Evolutionary conservation across 2,888 invertebrate genomes (phyloP).

Genomic region (Epiblema foenella): DNA sequence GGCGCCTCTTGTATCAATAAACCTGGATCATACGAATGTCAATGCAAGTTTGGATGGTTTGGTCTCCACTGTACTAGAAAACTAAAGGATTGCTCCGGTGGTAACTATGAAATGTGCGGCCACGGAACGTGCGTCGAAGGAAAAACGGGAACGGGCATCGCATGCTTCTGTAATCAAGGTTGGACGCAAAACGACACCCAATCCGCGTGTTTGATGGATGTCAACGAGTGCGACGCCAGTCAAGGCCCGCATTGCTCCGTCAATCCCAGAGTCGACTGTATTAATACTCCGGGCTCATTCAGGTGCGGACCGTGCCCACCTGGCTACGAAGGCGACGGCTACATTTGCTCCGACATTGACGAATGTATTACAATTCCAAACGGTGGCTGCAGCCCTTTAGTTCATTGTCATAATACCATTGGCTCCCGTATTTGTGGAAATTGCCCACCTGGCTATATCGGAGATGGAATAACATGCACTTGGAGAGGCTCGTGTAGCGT

Average conservation of each 20-base stretch:
- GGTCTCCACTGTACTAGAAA: conserved; percentile 93
- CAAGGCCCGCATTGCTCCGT: conserved; percentile 90
- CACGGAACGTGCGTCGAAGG: conserved; percentile 93
- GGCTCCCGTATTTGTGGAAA: conserved; percentile 94
- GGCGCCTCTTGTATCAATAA: conserved; percentile 93
- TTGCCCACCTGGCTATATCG: conserved; percentile 95
- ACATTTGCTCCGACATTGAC: conserved; percentile 93
- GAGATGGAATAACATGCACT: conserved; percentile 91
- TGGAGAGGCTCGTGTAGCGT: conserved; percentile 88
- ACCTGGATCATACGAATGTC: conserved; percentile 92
- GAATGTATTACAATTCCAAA: conserved; percentile 93
- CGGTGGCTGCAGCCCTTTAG: conserved; percentile 96
- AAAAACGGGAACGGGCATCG: conserved; percentile 86
- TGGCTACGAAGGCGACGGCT: conserved; percentile 95
- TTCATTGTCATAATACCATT: conserved; percentile 94
- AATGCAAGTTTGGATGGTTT: conserved; percentile 90
- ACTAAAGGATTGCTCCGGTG: conserved; percentile 89
- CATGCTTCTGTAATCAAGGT: conserved; percentile 94
- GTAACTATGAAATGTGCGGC: conserved; percentile 92
- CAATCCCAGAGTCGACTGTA: conserved; percentile 92
- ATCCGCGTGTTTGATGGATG: conserved; percentile 91
- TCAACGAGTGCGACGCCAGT: conserved; percentile 92
- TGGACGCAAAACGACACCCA: conserved; percentile 91
- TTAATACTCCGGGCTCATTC: conserved; percentile 95
- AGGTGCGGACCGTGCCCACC: conserved; percentile 94